A percentile compares a stretch with the other conserved stretches of the same genome.
Conservation (phyloP, 2,113 vertebrate genomes). For the Pollimyrus isidori region DNA sequence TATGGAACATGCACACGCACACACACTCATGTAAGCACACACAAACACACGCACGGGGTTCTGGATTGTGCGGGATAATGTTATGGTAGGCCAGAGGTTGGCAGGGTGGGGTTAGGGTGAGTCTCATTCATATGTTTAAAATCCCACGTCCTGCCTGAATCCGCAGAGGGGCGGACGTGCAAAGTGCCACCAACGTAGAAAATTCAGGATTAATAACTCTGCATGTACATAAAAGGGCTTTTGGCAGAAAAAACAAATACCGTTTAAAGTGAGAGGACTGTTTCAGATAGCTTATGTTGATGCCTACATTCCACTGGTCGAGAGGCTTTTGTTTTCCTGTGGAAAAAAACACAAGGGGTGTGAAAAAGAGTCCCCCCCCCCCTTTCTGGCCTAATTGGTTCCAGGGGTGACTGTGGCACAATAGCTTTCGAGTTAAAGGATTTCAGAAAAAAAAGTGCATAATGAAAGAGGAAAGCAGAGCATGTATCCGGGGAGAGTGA, state of each 20-base stretch:
- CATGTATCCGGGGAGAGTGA: neutral
- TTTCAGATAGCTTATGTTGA: neutral
- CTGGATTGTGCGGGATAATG: neutral
- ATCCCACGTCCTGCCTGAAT: neutral
- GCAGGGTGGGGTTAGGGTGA: neutral
- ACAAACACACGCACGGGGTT: neutral
- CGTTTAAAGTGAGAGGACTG: neutral
- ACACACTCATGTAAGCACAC: neutral
- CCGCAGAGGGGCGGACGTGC: neutral
- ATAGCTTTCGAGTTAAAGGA: constrained; percentile 5
- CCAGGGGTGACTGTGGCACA: constrained; percentile 10
- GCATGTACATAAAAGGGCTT: neutral
- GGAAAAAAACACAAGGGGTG: neutral
- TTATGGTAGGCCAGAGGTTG: neutral
- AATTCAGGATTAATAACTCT: neutral
- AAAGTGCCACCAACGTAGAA: neutral
- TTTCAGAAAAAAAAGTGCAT: neutral
- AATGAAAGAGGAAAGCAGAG: neutral
- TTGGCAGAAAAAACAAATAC: neutral
- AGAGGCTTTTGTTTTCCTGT: neutral
- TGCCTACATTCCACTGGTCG: neutral
- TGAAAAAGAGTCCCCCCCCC: neutral
- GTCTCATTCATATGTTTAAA: neutral
- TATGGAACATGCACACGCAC: neutral
- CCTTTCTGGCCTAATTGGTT: constrained; percentile 3